phyloP scores from a whole-genome alignment of 2,113 vertebrate species.

The Tonatia bakeri region DNA sequence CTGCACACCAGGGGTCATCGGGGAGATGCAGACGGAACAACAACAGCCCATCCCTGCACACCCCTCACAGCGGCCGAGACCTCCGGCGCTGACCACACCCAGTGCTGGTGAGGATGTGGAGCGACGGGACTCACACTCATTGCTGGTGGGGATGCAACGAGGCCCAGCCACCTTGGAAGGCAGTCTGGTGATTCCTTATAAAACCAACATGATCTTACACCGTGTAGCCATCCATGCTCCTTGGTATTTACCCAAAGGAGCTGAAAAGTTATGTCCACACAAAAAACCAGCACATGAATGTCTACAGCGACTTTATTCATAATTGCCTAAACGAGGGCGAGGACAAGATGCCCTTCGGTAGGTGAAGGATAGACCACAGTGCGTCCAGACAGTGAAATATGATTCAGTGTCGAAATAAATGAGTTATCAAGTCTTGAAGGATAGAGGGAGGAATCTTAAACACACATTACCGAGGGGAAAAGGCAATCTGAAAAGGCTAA shows the following conservation, averaged over 20 bases:
- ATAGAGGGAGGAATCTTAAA: neutral
- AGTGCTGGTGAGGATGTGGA: neutral
- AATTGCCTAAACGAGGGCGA: neutral
- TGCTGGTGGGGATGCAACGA: neutral
- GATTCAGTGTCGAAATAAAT: neutral
- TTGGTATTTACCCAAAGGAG: neutral
- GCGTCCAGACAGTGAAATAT: neutral
- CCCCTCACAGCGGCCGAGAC: neutral
- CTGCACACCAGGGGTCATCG: neutral
- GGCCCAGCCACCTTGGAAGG: neutral
- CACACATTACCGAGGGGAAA: neutral
- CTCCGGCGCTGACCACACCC: neutral
- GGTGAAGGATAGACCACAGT: neutral
- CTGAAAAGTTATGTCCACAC: neutral
- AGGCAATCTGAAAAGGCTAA: neutral
- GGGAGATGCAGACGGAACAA: neutral
- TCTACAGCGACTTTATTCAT: neutral
- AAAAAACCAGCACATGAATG: neutral
- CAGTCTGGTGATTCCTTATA: neutral
- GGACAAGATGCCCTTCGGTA: neutral
- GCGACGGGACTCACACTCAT: neutral
- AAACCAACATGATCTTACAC: neutral
- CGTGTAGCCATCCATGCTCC: neutral
- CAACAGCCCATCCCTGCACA: neutral
- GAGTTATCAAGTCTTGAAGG: neutral